Conservation (phyloP, 2,888 invertebrate genomes). For the Drosophila pegasa region DNA sequence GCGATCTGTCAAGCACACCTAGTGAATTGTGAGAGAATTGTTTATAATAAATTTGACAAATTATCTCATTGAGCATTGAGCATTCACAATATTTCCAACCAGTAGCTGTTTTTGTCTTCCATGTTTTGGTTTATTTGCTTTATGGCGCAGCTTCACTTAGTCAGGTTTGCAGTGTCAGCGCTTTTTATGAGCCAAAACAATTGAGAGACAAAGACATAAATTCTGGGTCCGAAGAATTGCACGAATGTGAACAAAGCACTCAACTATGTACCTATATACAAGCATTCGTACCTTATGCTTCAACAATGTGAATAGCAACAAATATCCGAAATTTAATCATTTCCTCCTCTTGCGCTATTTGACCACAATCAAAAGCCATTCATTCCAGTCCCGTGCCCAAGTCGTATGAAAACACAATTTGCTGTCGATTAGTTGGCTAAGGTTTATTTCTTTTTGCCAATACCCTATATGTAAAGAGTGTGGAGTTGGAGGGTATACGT, state of each 20-base stretch:
- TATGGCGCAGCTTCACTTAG: constrained; percentile 59
- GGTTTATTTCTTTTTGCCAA: constrained; percentile 20
- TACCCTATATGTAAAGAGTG: background rate
- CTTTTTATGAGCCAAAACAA: constrained; percentile 55
- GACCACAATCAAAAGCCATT: constrained; percentile 60
- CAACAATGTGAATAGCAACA: constrained; percentile 18
- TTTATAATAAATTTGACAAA: constrained; percentile 36
- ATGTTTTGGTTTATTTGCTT: constrained; percentile 10
- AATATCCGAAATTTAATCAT: constrained; percentile 55
- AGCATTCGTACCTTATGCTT: background rate
- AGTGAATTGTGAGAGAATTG: constrained; percentile 12
- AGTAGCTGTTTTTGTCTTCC: constrained; percentile 12
- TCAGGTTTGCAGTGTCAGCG: constrained; percentile 66
- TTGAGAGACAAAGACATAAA: constrained; percentile 18
- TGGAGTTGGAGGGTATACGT: background rate
- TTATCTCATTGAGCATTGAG: constrained; percentile 23
- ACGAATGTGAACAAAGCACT: constrained; percentile 45
- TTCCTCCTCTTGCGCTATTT: constrained; percentile 55
- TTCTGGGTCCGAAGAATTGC: constrained; percentile 36
- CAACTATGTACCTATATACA: constrained; percentile 30
- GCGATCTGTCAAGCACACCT: constrained; percentile 9
- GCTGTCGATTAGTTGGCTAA: constrained; percentile 47
- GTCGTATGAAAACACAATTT: constrained; percentile 51
- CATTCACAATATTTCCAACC: constrained; percentile 10
- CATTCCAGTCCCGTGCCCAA: constrained; percentile 46